Evolutionary conservation across 2,888 invertebrate species (phyloP).

Genomic region (Seladonia tumulorum): DNA sequence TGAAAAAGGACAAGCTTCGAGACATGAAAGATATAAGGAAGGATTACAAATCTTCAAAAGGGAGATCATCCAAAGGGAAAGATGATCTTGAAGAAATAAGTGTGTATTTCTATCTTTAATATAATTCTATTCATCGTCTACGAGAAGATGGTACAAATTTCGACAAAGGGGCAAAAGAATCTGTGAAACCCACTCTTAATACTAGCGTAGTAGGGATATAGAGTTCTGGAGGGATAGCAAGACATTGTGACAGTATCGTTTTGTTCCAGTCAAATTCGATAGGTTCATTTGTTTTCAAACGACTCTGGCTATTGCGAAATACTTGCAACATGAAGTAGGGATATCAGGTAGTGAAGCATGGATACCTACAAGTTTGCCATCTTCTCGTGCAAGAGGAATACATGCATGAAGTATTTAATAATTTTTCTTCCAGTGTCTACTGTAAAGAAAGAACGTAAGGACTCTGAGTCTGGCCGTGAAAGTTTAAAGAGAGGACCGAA

Average conservation of each 20-base stretch:
- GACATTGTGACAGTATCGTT: too few relatives aligned
- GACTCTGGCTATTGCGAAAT: too few relatives aligned
- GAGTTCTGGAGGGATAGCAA: too few relatives aligned
- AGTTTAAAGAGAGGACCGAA: constrained; percentile 81
- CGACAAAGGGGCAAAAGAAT: too few relatives aligned
- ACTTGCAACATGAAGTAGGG: not conserved
- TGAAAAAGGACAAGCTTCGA: constrained; percentile 81
- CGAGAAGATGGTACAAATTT: not conserved
- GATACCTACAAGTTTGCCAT: not conserved
- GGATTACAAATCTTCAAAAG: constrained; percentile 81
- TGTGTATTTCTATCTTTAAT: constrained; percentile 40
- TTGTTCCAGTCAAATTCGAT: too few relatives aligned
- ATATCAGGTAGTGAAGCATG: not conserved
- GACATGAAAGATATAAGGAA: constrained; percentile 82
- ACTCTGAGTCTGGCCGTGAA: constrained; percentile 81
- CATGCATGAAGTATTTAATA: constrained; percentile 3
- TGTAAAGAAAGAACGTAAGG: constrained; percentile 82
- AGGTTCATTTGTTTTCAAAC: too few relatives aligned
- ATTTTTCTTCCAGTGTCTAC: constrained; percentile 58
- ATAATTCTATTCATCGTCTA: not conserved
- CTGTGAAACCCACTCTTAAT: too few relatives aligned
- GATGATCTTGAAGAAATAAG: constrained; percentile 81
- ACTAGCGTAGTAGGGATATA: too few relatives aligned
- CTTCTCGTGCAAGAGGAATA: not conserved
- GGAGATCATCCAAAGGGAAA: constrained; percentile 81